Evolutionary conservation across 2,797 vertebrate species (phyloP).

Genomic region (Staurois parvus): DNA sequence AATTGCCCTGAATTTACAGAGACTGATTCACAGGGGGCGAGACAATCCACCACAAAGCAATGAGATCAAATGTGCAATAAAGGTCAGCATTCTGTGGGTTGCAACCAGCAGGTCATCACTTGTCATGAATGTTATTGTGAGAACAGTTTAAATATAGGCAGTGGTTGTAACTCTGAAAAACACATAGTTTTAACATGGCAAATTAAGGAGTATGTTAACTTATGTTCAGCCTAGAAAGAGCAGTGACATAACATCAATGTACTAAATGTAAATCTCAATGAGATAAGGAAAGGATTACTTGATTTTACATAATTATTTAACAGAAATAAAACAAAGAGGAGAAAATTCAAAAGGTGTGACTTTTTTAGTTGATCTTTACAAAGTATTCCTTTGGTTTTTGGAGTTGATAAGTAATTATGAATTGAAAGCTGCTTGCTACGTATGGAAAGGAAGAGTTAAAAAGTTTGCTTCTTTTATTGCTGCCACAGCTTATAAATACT

Average conservation of each 20-base stretch:
- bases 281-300: no score
- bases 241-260: background rate
- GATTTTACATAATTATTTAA: no score
- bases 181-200: background rate
- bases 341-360: no score
- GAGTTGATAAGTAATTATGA: no score
- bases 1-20: background rate
- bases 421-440: no score
- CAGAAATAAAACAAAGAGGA: no score
- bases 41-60: background rate
- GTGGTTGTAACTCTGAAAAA: background rate
- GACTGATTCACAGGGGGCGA: background rate
- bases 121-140: constrained; percentile 3
- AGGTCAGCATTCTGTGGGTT: constrained; percentile 3
- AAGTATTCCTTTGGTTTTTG: no score
- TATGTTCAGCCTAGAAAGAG: background rate
- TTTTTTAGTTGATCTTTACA: no score
- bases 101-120: constrained; percentile 2
- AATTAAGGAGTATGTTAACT: background rate
- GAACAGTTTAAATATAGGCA: background rate
- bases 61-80: background rate
- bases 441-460: no score
- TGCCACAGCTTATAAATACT: no score
- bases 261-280: no score
- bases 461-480: no score